A percentile compares a stretch with the other conserved stretches of the same genome.
Conservation (phyloP, 2,113 vertebrate genomes). For the Hemiscyllium ocellatum region DNA sequence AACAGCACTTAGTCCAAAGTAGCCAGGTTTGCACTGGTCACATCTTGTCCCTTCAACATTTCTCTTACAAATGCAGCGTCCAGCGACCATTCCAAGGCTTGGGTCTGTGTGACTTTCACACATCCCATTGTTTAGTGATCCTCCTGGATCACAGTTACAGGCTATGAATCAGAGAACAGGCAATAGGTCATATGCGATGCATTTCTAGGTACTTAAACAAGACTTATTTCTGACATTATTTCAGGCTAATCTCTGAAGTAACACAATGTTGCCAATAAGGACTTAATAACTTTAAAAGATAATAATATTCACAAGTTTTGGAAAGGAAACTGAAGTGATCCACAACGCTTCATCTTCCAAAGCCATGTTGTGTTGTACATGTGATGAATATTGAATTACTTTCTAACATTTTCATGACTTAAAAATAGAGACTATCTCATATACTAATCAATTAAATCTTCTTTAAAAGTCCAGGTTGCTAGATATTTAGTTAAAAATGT, state of each 20-base stretch:
- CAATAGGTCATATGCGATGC: not conserved
- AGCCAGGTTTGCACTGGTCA: slow-evolving; percentile 63
- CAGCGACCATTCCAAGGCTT: slow-evolving; percentile 42
- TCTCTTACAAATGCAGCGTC: slow-evolving; percentile 67
- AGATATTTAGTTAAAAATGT: not conserved
- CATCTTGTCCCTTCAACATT: slow-evolving; percentile 70
- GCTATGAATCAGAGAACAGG: slow-evolving; percentile 51
- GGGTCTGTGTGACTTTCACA: slow-evolving; percentile 61
- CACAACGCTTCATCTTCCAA: not conserved
- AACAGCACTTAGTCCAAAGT: slow-evolving; percentile 55
- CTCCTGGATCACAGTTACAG: slow-evolving; percentile 63
- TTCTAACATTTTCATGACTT: not conserved
- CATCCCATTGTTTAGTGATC: slow-evolving; percentile 50
- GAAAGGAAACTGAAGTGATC: not conserved
- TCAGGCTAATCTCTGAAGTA: not conserved
- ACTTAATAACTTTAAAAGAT: not conserved
- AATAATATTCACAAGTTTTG: not conserved
- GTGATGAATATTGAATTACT: not conserved
- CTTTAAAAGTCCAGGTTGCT: not conserved
- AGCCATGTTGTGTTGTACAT: not conserved
- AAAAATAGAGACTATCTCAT: not conserved
- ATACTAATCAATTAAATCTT: not conserved
- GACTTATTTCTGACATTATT: slow-evolving; percentile 27
- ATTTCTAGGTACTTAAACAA: slow-evolving; percentile 37
- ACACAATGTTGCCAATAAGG: not conserved